These are phyloP conservation scores for Eucidaris tribuloides DNA, from an alignment of 35 echinoderm and acorn worm genomes.

Conservation along the genomic window DNA sequence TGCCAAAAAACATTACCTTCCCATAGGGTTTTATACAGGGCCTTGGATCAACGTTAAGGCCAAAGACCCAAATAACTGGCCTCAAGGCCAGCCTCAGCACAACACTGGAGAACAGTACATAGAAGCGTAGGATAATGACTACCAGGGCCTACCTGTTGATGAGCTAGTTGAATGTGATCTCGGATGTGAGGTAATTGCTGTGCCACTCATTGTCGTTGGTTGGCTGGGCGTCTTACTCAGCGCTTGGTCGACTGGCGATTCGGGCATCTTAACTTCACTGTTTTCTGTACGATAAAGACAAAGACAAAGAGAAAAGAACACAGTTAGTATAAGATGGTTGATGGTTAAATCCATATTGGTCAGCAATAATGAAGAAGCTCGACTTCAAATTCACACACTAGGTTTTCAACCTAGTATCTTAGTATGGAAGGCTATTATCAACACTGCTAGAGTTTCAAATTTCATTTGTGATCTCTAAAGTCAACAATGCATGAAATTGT, in stretches of 20 bases:
- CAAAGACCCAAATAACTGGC: too few relatives aligned
- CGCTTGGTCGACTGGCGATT: conserved; percentile 72
- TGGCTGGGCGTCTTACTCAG: conserved; percentile 48
- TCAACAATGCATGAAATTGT: too few relatives aligned
- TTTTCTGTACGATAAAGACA: conserved; percentile 57
- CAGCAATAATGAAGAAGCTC: neutral
- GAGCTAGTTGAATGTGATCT: conserved; percentile 82
- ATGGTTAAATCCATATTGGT: neutral
- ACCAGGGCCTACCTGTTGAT: conserved; percentile 82
- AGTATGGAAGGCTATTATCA: neutral
- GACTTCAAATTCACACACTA: neutral
- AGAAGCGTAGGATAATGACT: too few relatives aligned
- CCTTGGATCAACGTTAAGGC: too few relatives aligned
- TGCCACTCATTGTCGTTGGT: conserved; percentile 24
- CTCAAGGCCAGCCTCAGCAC: too few relatives aligned
- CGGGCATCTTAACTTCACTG: conserved; percentile 83
- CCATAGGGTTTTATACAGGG: too few relatives aligned
- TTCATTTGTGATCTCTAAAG: neutral
- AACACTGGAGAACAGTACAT: too few relatives aligned
- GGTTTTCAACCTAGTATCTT: neutral
- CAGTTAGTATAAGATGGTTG: neutral
- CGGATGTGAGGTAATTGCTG: conserved; percentile 34
- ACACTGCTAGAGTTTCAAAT: neutral
- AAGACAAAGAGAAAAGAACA: neutral
- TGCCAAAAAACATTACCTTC: too few relatives aligned